Conservation (phyloP, 2,888 invertebrate genomes). For the Parnassius orleans region DNA sequence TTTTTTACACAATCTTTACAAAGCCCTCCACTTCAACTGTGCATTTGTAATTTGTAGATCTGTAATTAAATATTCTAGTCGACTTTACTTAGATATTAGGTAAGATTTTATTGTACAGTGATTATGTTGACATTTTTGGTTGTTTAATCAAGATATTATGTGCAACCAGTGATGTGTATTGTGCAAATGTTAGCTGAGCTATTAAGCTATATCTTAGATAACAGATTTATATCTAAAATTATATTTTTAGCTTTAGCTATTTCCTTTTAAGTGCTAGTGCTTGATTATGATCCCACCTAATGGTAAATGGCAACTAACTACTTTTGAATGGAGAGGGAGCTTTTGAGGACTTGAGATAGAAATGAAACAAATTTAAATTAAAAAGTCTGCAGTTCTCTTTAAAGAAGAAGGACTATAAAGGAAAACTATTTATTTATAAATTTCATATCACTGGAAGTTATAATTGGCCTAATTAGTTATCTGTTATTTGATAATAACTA, state of each 20-base stretch:
- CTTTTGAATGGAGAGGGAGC: no score
- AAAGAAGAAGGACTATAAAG: no score
- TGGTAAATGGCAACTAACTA: no score
- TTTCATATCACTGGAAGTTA: constrained; percentile 8
- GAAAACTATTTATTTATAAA: neutral
- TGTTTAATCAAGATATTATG: no score
- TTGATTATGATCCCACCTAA: no score
- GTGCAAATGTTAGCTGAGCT: neutral
- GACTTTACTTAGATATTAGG: constrained; percentile 12
- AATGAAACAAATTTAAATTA: no score
- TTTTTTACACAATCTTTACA: constrained; percentile 34
- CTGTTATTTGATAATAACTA: neutral
- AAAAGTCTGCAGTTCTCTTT: no score
- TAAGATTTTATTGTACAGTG: constrained; percentile 19
- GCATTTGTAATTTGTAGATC: constrained; percentile 29
- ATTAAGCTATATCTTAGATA: no score
- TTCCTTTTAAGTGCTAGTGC: no score
- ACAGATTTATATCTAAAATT: no score
- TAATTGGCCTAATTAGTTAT: constrained; percentile 20
- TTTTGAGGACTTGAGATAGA: no score
- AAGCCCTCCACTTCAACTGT: constrained; percentile 38
- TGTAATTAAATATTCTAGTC: constrained; percentile 32
- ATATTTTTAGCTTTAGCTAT: no score
- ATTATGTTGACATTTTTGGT: constrained; percentile 2
- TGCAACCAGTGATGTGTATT: neutral